phyloP scores from a whole-genome alignment of 2,113 vertebrate species.

The Pyrgilauda ruficollis region DNA sequence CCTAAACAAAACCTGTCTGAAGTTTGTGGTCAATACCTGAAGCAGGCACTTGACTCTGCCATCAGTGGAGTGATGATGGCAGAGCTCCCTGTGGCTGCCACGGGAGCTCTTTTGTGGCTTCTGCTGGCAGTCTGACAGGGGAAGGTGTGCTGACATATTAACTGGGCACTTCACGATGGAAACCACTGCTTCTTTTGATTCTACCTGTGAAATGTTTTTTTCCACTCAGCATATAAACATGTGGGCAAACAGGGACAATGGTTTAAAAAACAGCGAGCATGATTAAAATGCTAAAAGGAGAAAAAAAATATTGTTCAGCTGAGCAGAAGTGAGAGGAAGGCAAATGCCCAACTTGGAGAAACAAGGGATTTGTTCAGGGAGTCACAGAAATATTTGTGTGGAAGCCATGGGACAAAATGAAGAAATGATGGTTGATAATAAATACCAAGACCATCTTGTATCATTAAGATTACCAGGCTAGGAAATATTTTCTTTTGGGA shows the following conservation, averaged over 20 bases:
- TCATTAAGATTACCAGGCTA: not conserved
- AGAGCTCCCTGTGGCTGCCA: not conserved
- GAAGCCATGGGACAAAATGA: conserved; percentile 6
- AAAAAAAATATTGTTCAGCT: not conserved
- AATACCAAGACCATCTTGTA: not conserved
- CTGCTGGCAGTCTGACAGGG: not conserved
- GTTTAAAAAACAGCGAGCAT: not conserved
- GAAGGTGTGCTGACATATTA: not conserved
- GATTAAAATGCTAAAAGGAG: not conserved
- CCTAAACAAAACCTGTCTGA: conserved; percentile 24
- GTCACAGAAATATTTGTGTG: conserved; percentile 10
- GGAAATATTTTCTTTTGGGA: not conserved
- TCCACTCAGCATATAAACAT: not conserved
- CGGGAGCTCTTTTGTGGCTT: not conserved
- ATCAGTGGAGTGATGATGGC: not conserved
- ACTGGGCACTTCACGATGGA: not conserved
- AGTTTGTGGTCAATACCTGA: conserved; percentile 40
- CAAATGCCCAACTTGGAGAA: not conserved
- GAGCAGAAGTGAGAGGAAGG: not conserved
- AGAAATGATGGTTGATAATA: not conserved
- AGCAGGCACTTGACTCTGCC: conserved; percentile 8
- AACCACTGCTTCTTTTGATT: not conserved
- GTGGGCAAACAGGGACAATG: not conserved
- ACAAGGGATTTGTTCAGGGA: not conserved
- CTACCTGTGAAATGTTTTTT: not conserved